A percentile compares a stretch with the other conserved stretches of the same genome.
Evolutionary conservation across 2,888 invertebrate species (phyloP).

Genomic region (Operophtera brumata): DNA sequence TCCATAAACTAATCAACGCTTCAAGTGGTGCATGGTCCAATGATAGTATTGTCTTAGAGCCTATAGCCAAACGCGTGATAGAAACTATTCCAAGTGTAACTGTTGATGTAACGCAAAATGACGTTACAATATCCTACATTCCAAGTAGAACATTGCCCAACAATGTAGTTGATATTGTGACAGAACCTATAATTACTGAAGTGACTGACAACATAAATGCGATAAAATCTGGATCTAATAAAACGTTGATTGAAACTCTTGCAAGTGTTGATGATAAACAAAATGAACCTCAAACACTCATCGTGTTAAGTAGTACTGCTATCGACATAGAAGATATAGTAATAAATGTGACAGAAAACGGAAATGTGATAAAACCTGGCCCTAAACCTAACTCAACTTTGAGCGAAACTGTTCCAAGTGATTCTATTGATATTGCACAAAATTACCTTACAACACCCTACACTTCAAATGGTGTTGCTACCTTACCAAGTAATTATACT

Average conservation of each 20-base stretch:
- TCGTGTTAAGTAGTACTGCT: neutral
- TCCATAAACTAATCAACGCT: neutral
- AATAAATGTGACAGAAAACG: neutral
- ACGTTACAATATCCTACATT: neutral
- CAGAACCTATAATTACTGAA: neutral
- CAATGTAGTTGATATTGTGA: neutral
- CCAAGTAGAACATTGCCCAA: neutral
- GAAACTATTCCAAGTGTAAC: constrained; percentile 1
- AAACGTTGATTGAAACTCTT: neutral
- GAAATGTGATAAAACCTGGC: neutral
- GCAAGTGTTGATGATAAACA: neutral
- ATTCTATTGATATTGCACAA: neutral
- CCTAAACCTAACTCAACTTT: neutral
- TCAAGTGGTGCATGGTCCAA: neutral
- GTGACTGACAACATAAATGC: neutral
- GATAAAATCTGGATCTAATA: neutral
- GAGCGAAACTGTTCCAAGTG: neutral
- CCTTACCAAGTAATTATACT: neutral
- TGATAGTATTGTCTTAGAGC: no score
- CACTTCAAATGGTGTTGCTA: neutral
- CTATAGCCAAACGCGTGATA: no score
- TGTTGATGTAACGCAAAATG: neutral
- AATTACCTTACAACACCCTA: neutral
- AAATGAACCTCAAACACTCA: neutral
- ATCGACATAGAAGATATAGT: neutral